Conservation (phyloP, 1,140 invertebrate species). For the Magallana gigas region DNA sequence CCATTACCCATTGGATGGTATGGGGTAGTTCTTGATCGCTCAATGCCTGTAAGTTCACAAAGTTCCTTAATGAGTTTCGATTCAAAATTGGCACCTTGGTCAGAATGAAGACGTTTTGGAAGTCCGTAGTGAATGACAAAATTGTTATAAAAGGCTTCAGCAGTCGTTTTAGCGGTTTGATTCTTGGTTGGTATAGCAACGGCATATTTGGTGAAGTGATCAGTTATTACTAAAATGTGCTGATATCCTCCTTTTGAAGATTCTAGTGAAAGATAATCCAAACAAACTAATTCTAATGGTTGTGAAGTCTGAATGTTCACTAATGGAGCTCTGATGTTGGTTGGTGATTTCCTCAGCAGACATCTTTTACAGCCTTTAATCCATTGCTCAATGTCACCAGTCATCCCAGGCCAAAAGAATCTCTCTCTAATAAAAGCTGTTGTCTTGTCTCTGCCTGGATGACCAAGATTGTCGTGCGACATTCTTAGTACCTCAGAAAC, state of each 20-base stretch:
- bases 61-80: conserved; percentile 58
- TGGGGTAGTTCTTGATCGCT: conserved; percentile 55
- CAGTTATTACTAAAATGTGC: conserved; percentile 72
- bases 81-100: conserved; percentile 73
- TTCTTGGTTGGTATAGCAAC: conserved; percentile 76
- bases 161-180: conserved; percentile 75
- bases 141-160: conserved; percentile 71
- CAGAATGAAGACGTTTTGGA: conserved; percentile 74
- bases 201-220: conserved; percentile 78
- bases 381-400: conserved; percentile 37
- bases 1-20: conserved; percentile 67
- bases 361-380: conserved; percentile 30
- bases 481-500: no score
- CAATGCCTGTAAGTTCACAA: conserved; percentile 55
- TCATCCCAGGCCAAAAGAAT: conserved; percentile 44
- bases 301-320: conserved; percentile 40
- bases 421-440: conserved; percentile 41
- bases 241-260: conserved; percentile 31
- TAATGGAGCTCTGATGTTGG: conserved; percentile 35
- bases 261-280: conserved; percentile 48
- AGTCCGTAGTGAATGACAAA: conserved; percentile 75
- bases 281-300: conserved; percentile 51
- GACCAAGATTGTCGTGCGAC: no score
- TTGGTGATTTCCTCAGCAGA: conserved; percentile 39
- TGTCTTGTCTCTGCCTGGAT: no score